Evolutionary conservation across 2,113 vertebrate genomes (phyloP).

Genomic region (Picathartes gymnocephalus): DNA sequence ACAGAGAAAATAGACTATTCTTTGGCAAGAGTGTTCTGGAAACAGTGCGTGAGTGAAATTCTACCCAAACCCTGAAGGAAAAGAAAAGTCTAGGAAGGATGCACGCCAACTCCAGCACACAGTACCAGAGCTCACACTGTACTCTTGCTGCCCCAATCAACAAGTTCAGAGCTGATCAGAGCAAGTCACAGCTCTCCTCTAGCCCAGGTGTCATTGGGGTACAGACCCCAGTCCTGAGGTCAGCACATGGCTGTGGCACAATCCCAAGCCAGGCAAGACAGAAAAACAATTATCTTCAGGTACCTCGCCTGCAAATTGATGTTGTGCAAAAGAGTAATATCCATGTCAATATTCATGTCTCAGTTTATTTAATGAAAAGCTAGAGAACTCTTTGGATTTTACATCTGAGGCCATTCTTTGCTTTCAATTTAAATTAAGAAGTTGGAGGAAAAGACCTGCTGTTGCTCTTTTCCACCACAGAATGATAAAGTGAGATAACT

Average conservation of each 20-base stretch:
- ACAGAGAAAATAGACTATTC: neutral
- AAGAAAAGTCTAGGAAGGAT: neutral
- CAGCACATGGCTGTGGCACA: fast-evolving
- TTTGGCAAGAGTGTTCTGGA: neutral
- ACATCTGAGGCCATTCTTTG: neutral
- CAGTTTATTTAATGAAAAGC: neutral
- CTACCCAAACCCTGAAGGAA: neutral
- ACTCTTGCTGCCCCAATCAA: neutral
- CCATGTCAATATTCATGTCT: neutral
- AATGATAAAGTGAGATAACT: neutral
- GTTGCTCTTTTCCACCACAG: neutral
- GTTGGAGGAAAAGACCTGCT: neutral
- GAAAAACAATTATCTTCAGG: neutral
- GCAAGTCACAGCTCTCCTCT: neutral
- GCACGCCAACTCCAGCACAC: neutral
- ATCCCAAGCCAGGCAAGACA: neutral
- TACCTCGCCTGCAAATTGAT: neutral
- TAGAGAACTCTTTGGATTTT: neutral
- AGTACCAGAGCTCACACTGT: neutral
- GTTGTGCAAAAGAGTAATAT: neutral
- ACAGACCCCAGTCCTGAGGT: neutral
- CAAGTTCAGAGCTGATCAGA: neutral
- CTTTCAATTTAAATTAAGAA: neutral
- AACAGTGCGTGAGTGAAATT: neutral
- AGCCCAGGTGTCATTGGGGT: fast-evolving